phyloP scores from a whole-genome alignment of 2,113 vertebrate species.

The Protobothrops mucrosquamatus region DNA sequence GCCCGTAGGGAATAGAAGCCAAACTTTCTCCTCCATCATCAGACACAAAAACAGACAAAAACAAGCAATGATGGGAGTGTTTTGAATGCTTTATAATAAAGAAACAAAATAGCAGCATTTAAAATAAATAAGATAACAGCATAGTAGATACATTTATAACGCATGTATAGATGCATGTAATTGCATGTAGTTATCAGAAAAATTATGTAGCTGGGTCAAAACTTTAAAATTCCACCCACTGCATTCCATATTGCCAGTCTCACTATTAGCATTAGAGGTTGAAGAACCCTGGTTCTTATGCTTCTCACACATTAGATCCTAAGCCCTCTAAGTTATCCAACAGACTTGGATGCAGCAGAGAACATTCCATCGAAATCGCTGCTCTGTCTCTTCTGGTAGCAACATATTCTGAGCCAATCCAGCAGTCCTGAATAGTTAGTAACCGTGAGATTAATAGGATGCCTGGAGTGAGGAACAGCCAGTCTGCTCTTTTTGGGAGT shows the following conservation, averaged over 20 bases:
- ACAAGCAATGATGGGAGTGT: background rate
- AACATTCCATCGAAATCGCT: background rate
- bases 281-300: background rate
- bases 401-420: background rate
- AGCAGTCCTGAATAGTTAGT: background rate
- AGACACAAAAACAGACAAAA: background rate
- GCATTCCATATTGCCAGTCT: background rate
- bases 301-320: background rate
- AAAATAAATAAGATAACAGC: background rate
- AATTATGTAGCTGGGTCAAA: background rate
- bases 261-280: background rate
- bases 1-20: background rate
- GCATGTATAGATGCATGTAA: background rate
- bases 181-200: background rate
- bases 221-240: background rate
- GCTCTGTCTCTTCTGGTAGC: background rate
- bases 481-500: slow-evolving; percentile 21
- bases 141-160: background rate
- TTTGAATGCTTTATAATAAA: background rate
- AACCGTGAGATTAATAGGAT: background rate
- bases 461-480: background rate
- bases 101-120: background rate
- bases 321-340: background rate
- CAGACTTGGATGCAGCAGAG: background rate
- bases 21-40: background rate